phyloP scores from a whole-genome alignment of 1,140 invertebrate species.

The Branchinecta lynchi region DNA sequence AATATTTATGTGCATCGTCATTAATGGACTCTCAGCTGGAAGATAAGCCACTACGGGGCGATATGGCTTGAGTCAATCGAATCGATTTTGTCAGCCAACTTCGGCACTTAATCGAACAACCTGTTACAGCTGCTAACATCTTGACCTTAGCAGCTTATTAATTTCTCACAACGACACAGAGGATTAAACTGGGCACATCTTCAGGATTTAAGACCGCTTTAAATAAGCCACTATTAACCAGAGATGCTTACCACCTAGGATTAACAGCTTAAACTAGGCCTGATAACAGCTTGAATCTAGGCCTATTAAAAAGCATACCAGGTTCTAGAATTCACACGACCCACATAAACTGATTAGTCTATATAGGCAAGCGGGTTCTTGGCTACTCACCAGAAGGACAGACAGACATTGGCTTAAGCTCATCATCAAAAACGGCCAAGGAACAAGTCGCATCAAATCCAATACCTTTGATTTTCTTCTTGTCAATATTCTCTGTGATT shows the following conservation, averaged over 20 bases:
- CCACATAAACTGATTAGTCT: not conserved
- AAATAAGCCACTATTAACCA: too few species aligned
- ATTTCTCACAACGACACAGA: too few species aligned
- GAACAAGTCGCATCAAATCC: slow-evolving; percentile 96
- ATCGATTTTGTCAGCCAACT: too few species aligned
- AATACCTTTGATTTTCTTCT: slow-evolving; percentile 53
- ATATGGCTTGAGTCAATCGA: too few species aligned
- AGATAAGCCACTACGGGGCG: too few species aligned
- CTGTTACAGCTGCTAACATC: too few species aligned
- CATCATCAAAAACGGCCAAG: slow-evolving; percentile 57
- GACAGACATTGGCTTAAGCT: slow-evolving; percentile 52
- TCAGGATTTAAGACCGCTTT: too few species aligned
- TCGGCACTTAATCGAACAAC: too few species aligned
- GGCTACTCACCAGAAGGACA: slow-evolving; percentile 45
- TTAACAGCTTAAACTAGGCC: not conserved
- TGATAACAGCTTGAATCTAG: not conserved
- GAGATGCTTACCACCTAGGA: not conserved
- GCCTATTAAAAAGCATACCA: not conserved
- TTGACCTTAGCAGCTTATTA: too few species aligned
- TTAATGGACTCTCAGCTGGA: too few species aligned
- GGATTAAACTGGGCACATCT: too few species aligned
- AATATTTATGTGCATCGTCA: too few species aligned
- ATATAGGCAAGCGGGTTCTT: not conserved
- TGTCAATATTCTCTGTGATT: slow-evolving; percentile 39
- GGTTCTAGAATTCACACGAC: not conserved